These are phyloP conservation scores for human (Homo sapiens) DNA, from an alignment of 2,113 vertebrate species.

Conservation along the genomic window DNA sequence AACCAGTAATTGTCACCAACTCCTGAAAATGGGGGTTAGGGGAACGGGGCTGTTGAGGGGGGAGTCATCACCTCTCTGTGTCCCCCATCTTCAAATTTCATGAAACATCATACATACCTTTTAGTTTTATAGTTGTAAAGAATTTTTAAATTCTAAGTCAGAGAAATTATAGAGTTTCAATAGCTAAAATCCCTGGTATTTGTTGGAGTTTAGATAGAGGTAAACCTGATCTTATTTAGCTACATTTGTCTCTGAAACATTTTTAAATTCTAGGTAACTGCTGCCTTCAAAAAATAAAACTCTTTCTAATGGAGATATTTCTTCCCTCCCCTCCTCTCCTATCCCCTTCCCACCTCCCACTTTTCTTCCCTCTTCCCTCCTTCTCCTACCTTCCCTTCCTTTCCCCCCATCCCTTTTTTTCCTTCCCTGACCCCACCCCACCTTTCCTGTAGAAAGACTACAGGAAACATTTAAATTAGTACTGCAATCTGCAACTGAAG, in stretches of 20 bases:
- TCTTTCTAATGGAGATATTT: background rate
- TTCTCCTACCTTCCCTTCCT: background rate
- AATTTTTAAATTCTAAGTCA: background rate
- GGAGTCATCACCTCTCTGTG: background rate
- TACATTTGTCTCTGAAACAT: background rate
- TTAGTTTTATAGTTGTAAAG: background rate
- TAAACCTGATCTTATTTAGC: background rate
- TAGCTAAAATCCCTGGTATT: background rate
- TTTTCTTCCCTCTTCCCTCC: background rate
- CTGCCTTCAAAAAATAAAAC: background rate
- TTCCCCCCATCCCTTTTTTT: too few relatives aligned
- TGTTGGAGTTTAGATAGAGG: background rate
- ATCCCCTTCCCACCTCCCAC: too few relatives aligned
- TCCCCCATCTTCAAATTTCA: background rate
- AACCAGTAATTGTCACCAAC: background rate
- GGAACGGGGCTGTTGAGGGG: too few relatives aligned
- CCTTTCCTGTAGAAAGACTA: background rate
- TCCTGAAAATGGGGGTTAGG: background rate
- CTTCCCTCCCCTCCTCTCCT: too few relatives aligned
- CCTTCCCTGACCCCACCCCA: too few relatives aligned
- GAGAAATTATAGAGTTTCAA: background rate
- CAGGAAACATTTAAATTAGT: background rate
- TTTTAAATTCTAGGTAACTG: background rate
- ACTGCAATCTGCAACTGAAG: background rate
- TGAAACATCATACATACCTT: background rate